These are phyloP conservation scores for Scaptomyza flava DNA, from an alignment of 2,888 invertebrate species.

Conservation along the genomic window DNA sequence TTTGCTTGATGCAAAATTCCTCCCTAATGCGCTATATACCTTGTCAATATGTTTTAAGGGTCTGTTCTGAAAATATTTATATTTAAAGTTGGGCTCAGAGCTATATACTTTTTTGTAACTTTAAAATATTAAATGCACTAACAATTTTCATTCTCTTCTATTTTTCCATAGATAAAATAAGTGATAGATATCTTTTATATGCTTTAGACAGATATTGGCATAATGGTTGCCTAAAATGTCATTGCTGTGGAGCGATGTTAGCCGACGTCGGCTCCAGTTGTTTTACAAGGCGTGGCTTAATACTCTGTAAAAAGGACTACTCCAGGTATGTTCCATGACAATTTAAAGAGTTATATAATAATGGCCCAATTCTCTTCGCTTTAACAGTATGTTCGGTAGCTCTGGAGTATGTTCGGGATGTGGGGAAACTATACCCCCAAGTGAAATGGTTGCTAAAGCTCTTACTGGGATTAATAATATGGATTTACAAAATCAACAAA, in stretches of 20 bases:
- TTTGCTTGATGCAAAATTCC: too few relatives aligned
- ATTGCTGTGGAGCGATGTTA: conserved; percentile 94
- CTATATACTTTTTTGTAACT: neutral
- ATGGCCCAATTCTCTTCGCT: neutral
- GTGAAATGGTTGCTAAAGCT: conserved; percentile 95
- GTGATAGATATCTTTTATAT: conserved; percentile 95
- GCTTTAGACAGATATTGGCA: conserved; percentile 98
- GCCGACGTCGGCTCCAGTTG: conserved; percentile 96
- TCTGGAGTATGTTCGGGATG: conserved; percentile 96
- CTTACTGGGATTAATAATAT: conserved; percentile 82
- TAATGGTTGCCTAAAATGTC: conserved; percentile 97
- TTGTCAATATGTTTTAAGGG: too few relatives aligned
- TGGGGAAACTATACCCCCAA: conserved; percentile 95
- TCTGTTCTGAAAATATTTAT: too few relatives aligned
- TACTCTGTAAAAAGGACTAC: conserved; percentile 97
- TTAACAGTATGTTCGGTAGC: conserved; percentile 94
- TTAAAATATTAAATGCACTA: conserved; percentile 15
- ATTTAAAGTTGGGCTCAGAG: too few relatives aligned
- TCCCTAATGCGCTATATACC: too few relatives aligned
- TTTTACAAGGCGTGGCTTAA: conserved; percentile 96
- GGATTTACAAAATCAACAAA: conserved; percentile 85
- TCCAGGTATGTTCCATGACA: conserved; percentile 90
- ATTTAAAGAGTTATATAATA: neutral
- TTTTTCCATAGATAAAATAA: conserved; percentile 88
- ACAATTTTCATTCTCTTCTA: conserved; percentile 29